These are phyloP conservation scores for Periphyllus acericola DNA, from an alignment of 2,888 invertebrate genomes.

Conservation along the genomic window DNA sequence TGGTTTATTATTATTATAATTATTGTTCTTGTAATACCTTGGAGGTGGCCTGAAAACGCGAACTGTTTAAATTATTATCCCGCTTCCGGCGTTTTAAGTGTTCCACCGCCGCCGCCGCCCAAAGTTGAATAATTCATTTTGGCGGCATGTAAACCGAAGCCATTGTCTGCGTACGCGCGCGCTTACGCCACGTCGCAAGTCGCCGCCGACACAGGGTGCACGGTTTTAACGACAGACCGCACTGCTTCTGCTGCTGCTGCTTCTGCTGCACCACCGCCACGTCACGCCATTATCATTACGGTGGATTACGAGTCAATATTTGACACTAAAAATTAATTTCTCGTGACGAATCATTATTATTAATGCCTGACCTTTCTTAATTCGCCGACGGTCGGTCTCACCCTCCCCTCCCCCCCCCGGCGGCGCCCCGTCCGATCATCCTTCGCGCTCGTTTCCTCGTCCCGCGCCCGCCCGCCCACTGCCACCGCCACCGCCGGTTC, in stretches of 20 bases:
- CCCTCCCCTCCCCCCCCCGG: background rate
- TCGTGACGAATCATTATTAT: conserved; percentile 57
- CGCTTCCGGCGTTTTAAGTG: conserved; percentile 62
- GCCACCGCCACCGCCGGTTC: background rate
- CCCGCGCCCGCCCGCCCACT: background rate
- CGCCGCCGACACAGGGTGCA: background rate
- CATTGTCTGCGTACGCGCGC: conserved; percentile 44
- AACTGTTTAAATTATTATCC: conserved; percentile 61
- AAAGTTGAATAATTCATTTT: conserved; percentile 59
- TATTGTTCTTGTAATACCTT: conserved; percentile 46
- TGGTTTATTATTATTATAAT: conserved; percentile 40
- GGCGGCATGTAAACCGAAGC: conserved; percentile 51
- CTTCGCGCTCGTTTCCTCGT: background rate
- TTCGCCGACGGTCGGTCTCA: conserved; percentile 13
- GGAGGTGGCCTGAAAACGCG: conserved; percentile 49
- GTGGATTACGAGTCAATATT: conserved; percentile 54
- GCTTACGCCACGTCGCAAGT: background rate
- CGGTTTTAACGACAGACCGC: background rate
- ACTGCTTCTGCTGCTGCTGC: background rate
- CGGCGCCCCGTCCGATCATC: background rate
- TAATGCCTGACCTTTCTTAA: conserved; percentile 51
- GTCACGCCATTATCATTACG: conserved; percentile 38
- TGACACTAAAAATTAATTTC: conserved; percentile 59
- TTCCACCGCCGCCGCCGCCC: conserved; percentile 34
- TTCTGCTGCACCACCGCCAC: too few species aligned